phyloP scores from a whole-genome alignment of 1,140 invertebrate genomes.

The Caenorhabditis latens region DNA sequence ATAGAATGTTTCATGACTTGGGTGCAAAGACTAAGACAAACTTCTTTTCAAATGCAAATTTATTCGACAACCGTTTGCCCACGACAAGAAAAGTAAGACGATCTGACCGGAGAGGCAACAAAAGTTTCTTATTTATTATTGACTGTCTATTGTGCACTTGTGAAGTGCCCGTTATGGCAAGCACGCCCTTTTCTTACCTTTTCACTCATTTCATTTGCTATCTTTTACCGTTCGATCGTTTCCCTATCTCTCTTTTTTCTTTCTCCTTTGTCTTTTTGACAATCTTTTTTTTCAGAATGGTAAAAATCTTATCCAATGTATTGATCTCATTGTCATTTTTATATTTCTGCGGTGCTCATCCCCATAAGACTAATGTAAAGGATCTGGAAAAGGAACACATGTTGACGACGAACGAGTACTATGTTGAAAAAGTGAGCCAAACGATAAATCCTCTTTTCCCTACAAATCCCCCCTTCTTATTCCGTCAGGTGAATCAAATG shows the following conservation, averaged over 20 bases:
- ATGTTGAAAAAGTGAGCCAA: constrained; percentile 31
- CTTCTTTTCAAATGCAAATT: constrained; percentile 41
- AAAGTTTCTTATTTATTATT: constrained; percentile 49
- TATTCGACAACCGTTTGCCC: constrained; percentile 16
- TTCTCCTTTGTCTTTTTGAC: background rate
- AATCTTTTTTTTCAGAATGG: constrained; percentile 20
- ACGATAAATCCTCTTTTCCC: constrained; percentile 21
- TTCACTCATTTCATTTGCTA: constrained; percentile 13
- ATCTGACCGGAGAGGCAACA: constrained; percentile 18
- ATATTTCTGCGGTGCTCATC: background rate
- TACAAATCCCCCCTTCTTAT: constrained; percentile 6
- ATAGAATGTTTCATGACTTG: constrained; percentile 32
- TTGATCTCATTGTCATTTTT: constrained; percentile 1
- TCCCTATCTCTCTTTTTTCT: background rate
- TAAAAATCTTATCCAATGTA: background rate
- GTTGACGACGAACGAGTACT: constrained; percentile 45
- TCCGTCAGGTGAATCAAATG: constrained; percentile 57
- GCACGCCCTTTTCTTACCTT: constrained; percentile 34
- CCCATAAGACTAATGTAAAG: constrained; percentile 19
- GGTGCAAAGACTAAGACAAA: constrained; percentile 21
- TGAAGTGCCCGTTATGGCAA: constrained; percentile 47
- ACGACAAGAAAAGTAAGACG: constrained; percentile 25
- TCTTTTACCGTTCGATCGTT: background rate
- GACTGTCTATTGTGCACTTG: constrained; percentile 46
- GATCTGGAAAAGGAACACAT: constrained; percentile 31